Base-by-base conservation (phyloP, 2,888 invertebrate genomes). In the Gandaritis pyraliata region DNA sequence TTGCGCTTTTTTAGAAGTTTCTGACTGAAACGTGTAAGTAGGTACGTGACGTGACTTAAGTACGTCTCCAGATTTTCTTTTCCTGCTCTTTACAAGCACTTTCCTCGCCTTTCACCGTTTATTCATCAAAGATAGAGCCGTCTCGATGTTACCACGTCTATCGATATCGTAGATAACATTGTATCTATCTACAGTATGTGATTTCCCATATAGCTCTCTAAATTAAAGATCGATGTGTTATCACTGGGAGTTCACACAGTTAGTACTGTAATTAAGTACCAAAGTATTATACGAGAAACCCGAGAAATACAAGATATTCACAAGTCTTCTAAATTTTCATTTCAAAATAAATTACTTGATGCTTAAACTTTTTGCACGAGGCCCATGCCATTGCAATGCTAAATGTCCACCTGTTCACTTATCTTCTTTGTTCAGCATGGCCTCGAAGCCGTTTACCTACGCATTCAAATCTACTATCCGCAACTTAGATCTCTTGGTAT, bases 81-180 rank as follows among this genome's bases (percentile, higher is more conserved):
- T 55, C 51, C 41, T 45, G 10, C 50, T 58, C 47, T 58, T 54
- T 63, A 54, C 30, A 23, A 49, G 47, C 45, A 53, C 13, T 60
- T 64, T 64, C 57, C 38, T 57, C 53, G 60, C 60, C 64, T 64
- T 64, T 64, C 64, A 56, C 64, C 64, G 33, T 60, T 64, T 59
- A 48, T 29, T 64, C 48, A 41, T 54, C 48, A 48, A 55, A 18
- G 39, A 36, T 47, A 13, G 51, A 53, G 33, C 12, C 46, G 38
- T 15, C 53, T 59, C n/a, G 48, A 54, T 57, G 51, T 58, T 50
- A 45, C 54, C 47, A 16, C 52, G 23, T 61, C 58, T 58, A 56
- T 60, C 53, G 46, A 53, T 57, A 53, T 41, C 33, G 41, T 57
- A 58, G 55, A 64, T 60, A 52, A 54, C 60, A 56, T 64, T 64